Conservation (phyloP, 2,113 vertebrate genomes). For the Xenotilapia leptura region DNA sequence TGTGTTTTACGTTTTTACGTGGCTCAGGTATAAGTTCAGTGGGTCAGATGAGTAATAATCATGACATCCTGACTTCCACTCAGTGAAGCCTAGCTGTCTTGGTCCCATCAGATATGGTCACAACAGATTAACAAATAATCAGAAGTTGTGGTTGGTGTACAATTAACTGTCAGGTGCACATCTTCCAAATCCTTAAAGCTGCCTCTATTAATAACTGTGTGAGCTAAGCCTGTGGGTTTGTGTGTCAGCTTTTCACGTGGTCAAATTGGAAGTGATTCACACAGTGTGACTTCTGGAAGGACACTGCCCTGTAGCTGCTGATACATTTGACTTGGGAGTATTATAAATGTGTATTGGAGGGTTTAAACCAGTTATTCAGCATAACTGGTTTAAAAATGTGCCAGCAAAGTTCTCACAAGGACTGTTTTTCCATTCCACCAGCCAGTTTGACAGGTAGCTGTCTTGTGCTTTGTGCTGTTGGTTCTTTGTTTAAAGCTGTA, state of each 20-base stretch:
- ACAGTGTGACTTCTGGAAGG: slow-evolving; percentile 7
- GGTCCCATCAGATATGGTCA: neutral
- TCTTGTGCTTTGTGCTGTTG: neutral
- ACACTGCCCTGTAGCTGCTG: neutral
- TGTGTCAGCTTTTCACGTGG: slow-evolving; percentile 46
- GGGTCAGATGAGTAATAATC: neutral
- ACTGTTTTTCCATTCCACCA: neutral
- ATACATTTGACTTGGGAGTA: neutral
- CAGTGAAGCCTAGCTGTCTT: neutral
- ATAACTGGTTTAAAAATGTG: neutral
- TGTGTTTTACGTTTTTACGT: neutral
- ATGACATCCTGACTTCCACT: neutral
- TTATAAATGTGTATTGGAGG: neutral
- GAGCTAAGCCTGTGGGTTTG: slow-evolving; percentile 48
- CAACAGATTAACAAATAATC: slow-evolving; percentile 44
- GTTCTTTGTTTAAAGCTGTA: neutral
- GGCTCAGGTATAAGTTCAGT: neutral
- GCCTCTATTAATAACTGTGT: slow-evolving; percentile 54
- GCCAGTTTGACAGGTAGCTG: neutral
- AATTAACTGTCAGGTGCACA: neutral
- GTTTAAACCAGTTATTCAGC: neutral
- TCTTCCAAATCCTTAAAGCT: slow-evolving; percentile 17
- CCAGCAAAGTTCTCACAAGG: neutral
- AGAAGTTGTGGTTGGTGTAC: neutral
- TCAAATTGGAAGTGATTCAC: neutral